Percentiles rank a stretch among this genome's conserved stretches.
These are phyloP conservation scores for Hartigia nigra DNA, from an alignment of 2,888 invertebrate genomes.

Conservation along the genomic window DNA sequence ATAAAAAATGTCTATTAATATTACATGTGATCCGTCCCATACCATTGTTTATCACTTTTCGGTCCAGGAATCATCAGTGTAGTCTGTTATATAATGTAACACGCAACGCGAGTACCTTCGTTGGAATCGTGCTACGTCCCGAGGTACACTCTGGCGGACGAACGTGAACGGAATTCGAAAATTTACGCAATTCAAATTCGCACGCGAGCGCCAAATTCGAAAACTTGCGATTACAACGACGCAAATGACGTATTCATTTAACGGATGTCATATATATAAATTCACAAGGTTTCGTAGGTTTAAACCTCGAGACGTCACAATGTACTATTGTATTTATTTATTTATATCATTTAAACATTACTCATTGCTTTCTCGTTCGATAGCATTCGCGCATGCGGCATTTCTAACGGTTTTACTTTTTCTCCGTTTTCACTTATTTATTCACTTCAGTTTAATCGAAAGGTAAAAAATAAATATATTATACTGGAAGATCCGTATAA, in stretches of 20 bases:
- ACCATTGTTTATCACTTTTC: background rate
- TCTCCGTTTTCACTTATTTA: background rate
- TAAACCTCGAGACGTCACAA: background rate
- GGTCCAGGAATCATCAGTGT: background rate
- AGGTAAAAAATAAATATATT: slow-evolving; percentile 57
- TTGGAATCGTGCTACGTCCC: background rate
- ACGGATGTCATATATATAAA: background rate
- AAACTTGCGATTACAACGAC: background rate
- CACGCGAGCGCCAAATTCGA: background rate
- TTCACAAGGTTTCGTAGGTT: background rate
- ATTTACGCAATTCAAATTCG: too few relatives aligned
- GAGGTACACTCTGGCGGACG: background rate
- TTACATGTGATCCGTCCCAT: background rate
- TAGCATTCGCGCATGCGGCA: background rate
- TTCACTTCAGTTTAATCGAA: slow-evolving; percentile 19
- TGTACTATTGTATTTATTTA: background rate
- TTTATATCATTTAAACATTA: background rate
- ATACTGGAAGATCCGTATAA: slow-evolving; percentile 56
- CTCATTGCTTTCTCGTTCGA: background rate
- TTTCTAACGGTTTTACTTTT: background rate
- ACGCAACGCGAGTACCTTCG: background rate
- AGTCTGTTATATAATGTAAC: background rate
- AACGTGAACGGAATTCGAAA: background rate
- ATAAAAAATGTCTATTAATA: background rate
- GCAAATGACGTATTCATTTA: background rate